Percentiles rank a stretch among this genome's conserved stretches.
phyloP scores from a whole-genome alignment of 2,888 invertebrate species.

The Habroteleia sp. region DNA sequence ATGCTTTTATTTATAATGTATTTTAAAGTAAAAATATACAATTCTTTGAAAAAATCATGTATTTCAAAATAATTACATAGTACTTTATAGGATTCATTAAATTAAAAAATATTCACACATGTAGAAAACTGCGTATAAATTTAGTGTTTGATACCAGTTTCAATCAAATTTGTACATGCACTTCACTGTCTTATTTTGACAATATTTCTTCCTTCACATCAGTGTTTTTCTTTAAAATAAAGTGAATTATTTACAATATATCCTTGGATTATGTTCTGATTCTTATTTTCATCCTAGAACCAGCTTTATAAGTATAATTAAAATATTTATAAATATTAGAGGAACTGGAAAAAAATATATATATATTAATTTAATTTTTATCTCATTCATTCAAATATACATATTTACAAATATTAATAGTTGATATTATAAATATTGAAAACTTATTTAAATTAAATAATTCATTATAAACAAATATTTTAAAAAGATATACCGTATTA shows the following conservation, averaged over 20 bases:
- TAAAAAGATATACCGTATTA: conserved; percentile 68
- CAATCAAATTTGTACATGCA: conserved; percentile 14
- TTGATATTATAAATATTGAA: too few species aligned
- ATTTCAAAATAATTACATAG: conserved; percentile 25
- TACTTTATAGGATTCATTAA: conserved; percentile 19
- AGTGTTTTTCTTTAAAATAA: neutral
- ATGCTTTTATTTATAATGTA: too few species aligned
- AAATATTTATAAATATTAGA: conserved; percentile 93
- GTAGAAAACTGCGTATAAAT: conserved; percentile 34
- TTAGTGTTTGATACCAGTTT: conserved; percentile 6
- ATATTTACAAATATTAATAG: too few species aligned
- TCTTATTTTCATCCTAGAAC: conserved; percentile 89
- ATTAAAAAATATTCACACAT: conserved; percentile 25
- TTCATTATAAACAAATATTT: too few species aligned
- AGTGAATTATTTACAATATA: conserved; percentile 24
- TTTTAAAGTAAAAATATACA: too few species aligned
- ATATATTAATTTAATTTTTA: too few species aligned
- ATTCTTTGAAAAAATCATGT: too few species aligned
- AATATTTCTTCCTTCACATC: neutral
- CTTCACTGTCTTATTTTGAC: neutral
- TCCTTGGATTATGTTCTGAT: conserved; percentile 11
- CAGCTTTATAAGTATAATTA: conserved; percentile 93
- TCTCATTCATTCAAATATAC: too few species aligned
- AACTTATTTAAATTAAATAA: too few species aligned
- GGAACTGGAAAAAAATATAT: conserved; percentile 92